Percentiles rank a stretch among this genome's conserved stretches.
phyloP scores from a whole-genome alignment of 2,888 invertebrate genomes.

The Patella pellucida region DNA sequence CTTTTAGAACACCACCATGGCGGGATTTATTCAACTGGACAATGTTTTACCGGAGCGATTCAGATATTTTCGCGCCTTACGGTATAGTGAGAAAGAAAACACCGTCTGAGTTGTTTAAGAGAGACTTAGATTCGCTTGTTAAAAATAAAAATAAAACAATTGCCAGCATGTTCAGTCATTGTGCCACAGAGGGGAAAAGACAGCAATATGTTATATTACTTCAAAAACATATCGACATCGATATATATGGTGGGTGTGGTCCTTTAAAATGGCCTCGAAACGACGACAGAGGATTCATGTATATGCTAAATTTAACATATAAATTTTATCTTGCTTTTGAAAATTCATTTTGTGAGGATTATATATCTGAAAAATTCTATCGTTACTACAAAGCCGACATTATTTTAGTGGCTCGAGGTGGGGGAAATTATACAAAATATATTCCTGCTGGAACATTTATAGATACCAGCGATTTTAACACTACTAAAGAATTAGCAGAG shows the following conservation, averaged over 20 bases:
- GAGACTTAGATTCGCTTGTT: background rate
- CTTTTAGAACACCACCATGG: background rate
- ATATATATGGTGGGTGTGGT: background rate
- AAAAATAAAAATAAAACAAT: background rate
- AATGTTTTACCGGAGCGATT: background rate
- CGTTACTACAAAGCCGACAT: background rate
- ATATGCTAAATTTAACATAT: background rate
- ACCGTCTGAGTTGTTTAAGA: background rate
- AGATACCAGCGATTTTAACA: background rate
- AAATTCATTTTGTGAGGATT: background rate
- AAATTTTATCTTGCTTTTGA: background rate
- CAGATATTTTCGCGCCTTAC: background rate
- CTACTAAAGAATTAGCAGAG: background rate
- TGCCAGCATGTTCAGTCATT: background rate
- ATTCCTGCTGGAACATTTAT: background rate
- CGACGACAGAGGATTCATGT: background rate
- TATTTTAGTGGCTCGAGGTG: background rate
- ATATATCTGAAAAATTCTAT: conserved; percentile 3
- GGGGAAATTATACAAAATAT: background rate
- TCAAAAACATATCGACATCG: background rate
- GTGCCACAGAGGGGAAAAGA: too few species aligned
- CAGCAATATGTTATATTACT: background rate
- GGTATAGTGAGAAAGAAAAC: background rate
- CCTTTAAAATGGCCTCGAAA: background rate
- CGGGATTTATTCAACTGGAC: background rate